A percentile compares a stretch with the other conserved stretches of the same genome.
phyloP scores from a whole-genome alignment of 2,797 vertebrate genomes.

The Kryptolebias ocellatus region DNA sequence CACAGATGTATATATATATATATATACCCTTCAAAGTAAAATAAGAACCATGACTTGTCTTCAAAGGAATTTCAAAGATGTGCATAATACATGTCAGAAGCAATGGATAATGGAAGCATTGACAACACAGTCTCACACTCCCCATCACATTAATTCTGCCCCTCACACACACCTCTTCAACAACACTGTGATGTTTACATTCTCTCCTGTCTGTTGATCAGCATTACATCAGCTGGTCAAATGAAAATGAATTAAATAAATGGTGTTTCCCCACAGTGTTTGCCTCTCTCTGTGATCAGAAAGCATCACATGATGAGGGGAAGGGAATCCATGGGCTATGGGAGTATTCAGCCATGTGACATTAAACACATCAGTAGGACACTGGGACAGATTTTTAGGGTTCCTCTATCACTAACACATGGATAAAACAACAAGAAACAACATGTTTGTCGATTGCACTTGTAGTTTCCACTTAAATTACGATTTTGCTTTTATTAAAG shows the following conservation, averaged over 20 bases:
- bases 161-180: slow-evolving; percentile 31
- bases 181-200: slow-evolving; percentile 64
- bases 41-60: slow-evolving; percentile 84
- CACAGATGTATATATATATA: slow-evolving; percentile 91
- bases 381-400: slow-evolving; percentile 84
- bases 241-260: slow-evolving; percentile 60
- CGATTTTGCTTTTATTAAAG: slow-evolving; percentile 22
- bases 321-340: slow-evolving; percentile 89
- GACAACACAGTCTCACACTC: slow-evolving; percentile 48
- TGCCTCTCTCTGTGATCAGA: slow-evolving; percentile 87
- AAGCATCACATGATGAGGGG: slow-evolving; percentile 88
- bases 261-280: slow-evolving; percentile 50
- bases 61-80: slow-evolving; percentile 83
- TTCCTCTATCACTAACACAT: slow-evolving; percentile 48
- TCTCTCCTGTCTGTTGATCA: slow-evolving; percentile 77
- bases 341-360: slow-evolving; percentile 88
- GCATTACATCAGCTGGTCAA: slow-evolving; percentile 63
- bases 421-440: slow-evolving; percentile 42
- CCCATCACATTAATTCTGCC: slow-evolving; percentile 33
- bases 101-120: slow-evolving; percentile 73
- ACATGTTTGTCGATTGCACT: slow-evolving; percentile 39
- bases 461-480: slow-evolving; percentile 41
- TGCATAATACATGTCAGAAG: slow-evolving; percentile 74
- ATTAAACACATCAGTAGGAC: slow-evolving; percentile 88
- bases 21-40: slow-evolving; percentile 93